Evolutionary conservation across 1,140 invertebrate species (phyloP), one percentile per base, ranked within the genome.

Genomic region (Drosophila ogumai): DNA sequence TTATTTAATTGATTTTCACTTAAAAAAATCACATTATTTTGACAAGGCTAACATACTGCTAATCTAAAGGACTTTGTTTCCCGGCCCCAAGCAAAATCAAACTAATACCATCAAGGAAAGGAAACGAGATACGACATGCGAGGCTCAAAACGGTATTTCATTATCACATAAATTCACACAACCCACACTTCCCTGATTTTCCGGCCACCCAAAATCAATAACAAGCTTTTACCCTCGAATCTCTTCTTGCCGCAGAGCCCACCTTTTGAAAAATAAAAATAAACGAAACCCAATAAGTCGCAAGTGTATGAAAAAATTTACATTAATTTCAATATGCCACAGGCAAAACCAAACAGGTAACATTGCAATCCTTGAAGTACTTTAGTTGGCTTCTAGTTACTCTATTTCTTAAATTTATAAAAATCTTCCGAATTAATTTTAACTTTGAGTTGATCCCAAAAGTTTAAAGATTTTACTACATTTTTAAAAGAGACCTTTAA

Each of bases 161-260:
- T 67, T 81, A 81, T 58, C 61, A 77, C 72, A 67, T 67, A 55
- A 72, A 76, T 58, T 55, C 28, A 17, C 56, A 55, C 12, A 57
- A 44, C 49, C 49, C 22, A 17, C 47, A 34, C 31, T 19, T 54
- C n/a, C 28, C 40, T 25, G 32, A 36, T 28, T 41, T 41, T 12
- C 34, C 44, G 44, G 32, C 25, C 46, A 61, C 25, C 72, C 41
- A 13, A 65, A 76, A 81, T 76, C 72, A 72, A 81, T 81, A 81
- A 81, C 64, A 57, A 66, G 25, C 43, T 59, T 41, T 47, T 55
- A 32, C 41, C 32, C 13, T n/a, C 1, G 2, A 55, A 55, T 1
- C 50, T 19, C 28, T 58, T 9, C 56, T 50, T 13, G 43, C n/a
- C 17, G 6, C 19, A 25, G 19, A 36, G 34, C 34, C 32, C 31